Conservation (phyloP, 2,113 vertebrate genomes). For the Desmodus rotundus region DNA sequence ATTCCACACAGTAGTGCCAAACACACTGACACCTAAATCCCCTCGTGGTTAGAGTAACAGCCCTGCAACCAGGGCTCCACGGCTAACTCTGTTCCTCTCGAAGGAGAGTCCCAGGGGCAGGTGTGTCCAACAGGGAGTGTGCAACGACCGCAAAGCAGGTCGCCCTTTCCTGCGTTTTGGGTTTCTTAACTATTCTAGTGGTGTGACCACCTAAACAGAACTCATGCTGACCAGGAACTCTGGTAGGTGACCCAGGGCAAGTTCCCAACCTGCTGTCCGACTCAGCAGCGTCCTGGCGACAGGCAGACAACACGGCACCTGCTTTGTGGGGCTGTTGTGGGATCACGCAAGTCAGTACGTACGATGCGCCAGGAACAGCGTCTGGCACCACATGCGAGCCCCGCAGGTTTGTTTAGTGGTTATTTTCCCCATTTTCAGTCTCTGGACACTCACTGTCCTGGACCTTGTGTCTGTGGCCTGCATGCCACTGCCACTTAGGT, state of each 20-base stretch:
- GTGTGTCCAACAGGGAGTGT: background rate
- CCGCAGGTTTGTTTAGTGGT: rapidly evolving
- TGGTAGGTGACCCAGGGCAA: background rate
- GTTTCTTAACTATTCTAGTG: background rate
- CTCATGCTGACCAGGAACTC: background rate
- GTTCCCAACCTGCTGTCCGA: background rate
- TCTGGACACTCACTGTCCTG: background rate
- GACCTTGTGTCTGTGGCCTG: background rate
- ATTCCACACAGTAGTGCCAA: background rate
- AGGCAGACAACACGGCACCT: background rate
- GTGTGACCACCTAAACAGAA: background rate
- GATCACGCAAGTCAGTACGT: background rate
- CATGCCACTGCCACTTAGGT: background rate
- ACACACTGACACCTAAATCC: background rate
- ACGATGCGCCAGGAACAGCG: background rate
- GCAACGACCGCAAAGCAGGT: background rate
- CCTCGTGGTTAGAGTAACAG: background rate
- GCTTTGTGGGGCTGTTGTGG: background rate
- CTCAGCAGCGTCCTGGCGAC: too few relatives aligned
- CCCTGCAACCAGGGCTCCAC: background rate
- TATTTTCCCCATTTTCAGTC: background rate
- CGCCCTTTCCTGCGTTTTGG: background rate
- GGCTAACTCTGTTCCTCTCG: background rate
- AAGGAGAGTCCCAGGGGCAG: background rate
- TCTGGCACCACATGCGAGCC: background rate